Evolutionary conservation across 1,140 invertebrate genomes (phyloP).

Genomic region (Zaprionus ornatus): DNA sequence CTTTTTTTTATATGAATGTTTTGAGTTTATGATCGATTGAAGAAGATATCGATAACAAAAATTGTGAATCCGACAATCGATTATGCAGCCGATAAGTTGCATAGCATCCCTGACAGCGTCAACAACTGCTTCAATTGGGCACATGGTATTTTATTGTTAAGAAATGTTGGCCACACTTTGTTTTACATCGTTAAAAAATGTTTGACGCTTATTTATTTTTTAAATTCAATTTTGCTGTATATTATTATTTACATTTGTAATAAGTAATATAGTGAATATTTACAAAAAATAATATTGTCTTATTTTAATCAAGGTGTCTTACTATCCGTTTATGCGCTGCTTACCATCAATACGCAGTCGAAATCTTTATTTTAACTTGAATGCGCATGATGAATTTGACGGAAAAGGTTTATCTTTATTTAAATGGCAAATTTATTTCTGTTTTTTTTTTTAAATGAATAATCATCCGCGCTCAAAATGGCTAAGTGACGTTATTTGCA

Average conservation of each 20-base stretch:
- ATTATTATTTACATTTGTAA: neutral
- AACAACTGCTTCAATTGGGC: neutral
- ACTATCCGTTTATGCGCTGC: neutral
- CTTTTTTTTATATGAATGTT: neutral
- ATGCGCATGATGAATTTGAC: neutral
- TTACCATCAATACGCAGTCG: neutral
- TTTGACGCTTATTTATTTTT: neutral
- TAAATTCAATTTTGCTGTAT: neutral
- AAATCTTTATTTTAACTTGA: too few species aligned
- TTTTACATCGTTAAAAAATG: neutral
- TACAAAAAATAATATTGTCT: neutral
- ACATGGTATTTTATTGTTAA: neutral
- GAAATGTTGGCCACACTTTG: neutral
- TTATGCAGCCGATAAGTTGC: neutral
- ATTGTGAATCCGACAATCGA: neutral
- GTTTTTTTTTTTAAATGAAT: neutral
- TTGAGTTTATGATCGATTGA: slow-evolving; percentile 9
- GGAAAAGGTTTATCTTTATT: neutral
- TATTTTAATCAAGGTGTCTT: neutral
- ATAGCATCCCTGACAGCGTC: neutral
- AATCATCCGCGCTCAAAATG: neutral
- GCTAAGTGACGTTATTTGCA: neutral
- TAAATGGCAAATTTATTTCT: neutral
- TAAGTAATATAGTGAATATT: neutral
- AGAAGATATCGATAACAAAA: neutral